Conservation (phyloP, 2,888 invertebrate species). For the Ypsolopha scabrella region DNA sequence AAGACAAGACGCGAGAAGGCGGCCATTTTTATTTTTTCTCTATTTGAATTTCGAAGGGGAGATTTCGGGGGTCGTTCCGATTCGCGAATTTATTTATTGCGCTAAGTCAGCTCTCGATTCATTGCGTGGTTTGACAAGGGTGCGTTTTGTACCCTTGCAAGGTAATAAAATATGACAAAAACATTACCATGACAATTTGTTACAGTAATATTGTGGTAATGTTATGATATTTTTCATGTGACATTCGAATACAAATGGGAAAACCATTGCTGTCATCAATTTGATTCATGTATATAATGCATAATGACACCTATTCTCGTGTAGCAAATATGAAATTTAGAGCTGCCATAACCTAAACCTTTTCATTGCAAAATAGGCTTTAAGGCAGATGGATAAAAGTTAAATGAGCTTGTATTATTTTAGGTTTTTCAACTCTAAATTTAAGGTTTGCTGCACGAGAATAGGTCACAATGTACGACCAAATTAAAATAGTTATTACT, state of each 20-base stretch:
- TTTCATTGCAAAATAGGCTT: no score
- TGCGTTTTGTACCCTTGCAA: background rate
- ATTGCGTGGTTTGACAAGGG: conserved; percentile 40
- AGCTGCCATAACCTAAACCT: no score
- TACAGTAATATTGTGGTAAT: background rate
- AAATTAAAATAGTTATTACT: no score
- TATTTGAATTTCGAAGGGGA: conserved; percentile 51
- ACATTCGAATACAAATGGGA: background rate
- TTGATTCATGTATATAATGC: no score
- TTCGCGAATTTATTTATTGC: conserved; percentile 51
- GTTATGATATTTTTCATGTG: background rate
- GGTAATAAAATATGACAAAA: background rate
- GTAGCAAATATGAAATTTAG: no score
- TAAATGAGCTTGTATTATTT: no score
- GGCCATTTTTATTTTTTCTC: conserved; percentile 53
- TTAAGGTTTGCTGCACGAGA: no score
- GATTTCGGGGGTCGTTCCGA: conserved; percentile 30
- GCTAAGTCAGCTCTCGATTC: conserved; percentile 47
- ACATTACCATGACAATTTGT: background rate
- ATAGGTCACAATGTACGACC: no score
- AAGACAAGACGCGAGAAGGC: conserved; percentile 51
- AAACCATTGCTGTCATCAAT: no score
- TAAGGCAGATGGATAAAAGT: no score
- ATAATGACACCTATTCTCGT: no score
- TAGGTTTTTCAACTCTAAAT: no score